These are phyloP conservation scores for Operophtera brumata DNA, from an alignment of 2,888 invertebrate genomes.

Conservation along the genomic window DNA sequence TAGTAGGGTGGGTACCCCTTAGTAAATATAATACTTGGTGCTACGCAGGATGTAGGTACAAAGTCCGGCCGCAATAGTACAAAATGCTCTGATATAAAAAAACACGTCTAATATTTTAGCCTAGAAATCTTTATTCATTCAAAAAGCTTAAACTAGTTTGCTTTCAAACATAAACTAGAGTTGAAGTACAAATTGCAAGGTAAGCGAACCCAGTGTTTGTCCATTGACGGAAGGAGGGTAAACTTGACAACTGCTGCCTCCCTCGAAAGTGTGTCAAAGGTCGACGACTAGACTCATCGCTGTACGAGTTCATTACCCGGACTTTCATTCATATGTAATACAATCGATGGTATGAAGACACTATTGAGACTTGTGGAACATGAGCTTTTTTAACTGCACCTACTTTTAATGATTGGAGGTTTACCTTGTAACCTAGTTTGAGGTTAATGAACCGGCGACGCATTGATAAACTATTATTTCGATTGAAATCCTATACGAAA, in stretches of 20 bases:
- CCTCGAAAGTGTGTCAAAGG: constrained; percentile 59
- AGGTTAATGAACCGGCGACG: background rate
- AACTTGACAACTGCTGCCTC: constrained; percentile 52
- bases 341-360: constrained; percentile 38
- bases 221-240: constrained; percentile 50
- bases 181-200: constrained; percentile 9
- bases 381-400: background rate
- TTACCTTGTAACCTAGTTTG: background rate
- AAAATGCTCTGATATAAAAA: too few species aligned
- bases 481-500: too few species aligned
- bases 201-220: constrained; percentile 39
- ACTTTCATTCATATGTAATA: constrained; percentile 41
- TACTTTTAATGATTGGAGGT: background rate
- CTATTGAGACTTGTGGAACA: constrained; percentile 14
- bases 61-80: too few species aligned
- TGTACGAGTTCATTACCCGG: constrained; percentile 39
- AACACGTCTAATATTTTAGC: too few species aligned
- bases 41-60: too few species aligned
- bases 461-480: too few species aligned
- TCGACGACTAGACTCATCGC: constrained; percentile 47
- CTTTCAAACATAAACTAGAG: background rate
- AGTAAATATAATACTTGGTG: too few species aligned
- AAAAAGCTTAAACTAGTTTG: background rate
- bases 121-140: constrained; percentile 46
- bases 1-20: too few species aligned